These are phyloP conservation scores for Suricata suricatta DNA, from an alignment of 2,113 vertebrate species.

Conservation along the genomic window DNA sequence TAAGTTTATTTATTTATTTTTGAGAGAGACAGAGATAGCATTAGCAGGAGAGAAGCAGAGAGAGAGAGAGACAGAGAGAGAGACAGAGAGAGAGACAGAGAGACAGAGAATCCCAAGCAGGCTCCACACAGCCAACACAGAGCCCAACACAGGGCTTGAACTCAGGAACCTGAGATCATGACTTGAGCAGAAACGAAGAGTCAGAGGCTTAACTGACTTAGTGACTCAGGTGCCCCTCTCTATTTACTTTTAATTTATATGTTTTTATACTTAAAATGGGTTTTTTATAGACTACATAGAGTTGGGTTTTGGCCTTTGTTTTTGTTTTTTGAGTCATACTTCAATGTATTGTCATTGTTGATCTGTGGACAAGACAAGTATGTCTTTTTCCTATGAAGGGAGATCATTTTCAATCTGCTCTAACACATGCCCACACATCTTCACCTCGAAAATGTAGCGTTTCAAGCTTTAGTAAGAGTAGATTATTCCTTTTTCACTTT, in stretches of 20 bases:
- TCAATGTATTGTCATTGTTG: slow-evolving; percentile 69
- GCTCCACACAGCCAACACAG: too few species aligned
- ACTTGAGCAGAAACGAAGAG: too few species aligned
- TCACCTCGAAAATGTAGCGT: slow-evolving; percentile 20
- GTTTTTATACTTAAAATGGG: slow-evolving; percentile 1
- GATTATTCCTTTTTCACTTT: slow-evolving; percentile 85
- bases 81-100: too few species aligned
- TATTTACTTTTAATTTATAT: neutral
- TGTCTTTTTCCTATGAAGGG: neutral
- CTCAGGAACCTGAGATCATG: too few species aligned
- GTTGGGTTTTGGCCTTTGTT: neutral
- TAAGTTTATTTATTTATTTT: too few species aligned
- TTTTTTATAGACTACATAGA: neutral
- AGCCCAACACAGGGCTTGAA: too few species aligned
- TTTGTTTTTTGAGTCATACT: neutral
- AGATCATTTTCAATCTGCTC: neutral
- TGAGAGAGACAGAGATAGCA: too few species aligned
- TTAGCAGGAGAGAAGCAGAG: too few species aligned
- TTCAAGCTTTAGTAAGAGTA: neutral
- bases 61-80: too few species aligned
- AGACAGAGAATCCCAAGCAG: too few species aligned
- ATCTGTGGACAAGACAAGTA: slow-evolving; percentile 52
- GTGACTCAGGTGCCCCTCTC: too few species aligned
- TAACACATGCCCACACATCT: slow-evolving; percentile 17
- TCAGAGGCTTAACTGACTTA: too few species aligned